Percentiles rank a stretch among this genome's conserved stretches.
Conservation (phyloP, 2,888 invertebrate species). For the Drosophila diplacantha region DNA sequence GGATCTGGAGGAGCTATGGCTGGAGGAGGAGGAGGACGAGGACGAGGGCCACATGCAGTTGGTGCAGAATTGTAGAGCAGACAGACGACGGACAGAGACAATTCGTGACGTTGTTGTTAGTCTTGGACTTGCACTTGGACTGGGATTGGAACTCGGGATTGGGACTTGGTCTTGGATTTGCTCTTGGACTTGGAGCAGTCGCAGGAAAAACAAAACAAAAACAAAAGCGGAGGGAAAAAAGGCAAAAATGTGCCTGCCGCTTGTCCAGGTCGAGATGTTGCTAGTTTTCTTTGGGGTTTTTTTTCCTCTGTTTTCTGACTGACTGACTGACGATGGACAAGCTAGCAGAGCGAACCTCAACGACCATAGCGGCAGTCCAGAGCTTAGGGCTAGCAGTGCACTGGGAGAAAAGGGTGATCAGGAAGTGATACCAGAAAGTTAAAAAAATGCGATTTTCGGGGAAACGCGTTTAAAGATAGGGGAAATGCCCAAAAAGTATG, state of each 20-base stretch:
- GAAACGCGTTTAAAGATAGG: no score
- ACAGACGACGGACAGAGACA: slow-evolving; percentile 62
- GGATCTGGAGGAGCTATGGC: slow-evolving; percentile 12
- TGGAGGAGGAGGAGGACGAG: neutral
- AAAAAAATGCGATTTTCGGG: no score
- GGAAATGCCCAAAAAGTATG: no score
- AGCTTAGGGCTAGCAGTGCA: slow-evolving; percentile 39
- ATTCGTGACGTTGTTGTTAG: slow-evolving; percentile 74
- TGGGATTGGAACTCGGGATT: slow-evolving; percentile 22
- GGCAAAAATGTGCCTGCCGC: slow-evolving; percentile 50
- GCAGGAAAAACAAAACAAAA: neutral
- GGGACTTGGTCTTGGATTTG: slow-evolving; percentile 9
- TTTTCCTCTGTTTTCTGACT: slow-evolving; percentile 22
- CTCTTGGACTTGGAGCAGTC: slow-evolving; percentile 8
- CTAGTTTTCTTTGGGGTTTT: slow-evolving; percentile 27
- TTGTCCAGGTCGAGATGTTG: slow-evolving; percentile 42
- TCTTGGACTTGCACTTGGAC: slow-evolving; percentile 48
- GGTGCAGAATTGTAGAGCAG: slow-evolving; percentile 68
- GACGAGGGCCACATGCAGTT: slow-evolving; percentile 42
- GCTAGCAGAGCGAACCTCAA: slow-evolving; percentile 13
- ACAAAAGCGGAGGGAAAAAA: slow-evolving; percentile 10
- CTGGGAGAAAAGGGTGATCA: slow-evolving; percentile 2
- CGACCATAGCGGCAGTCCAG: slow-evolving; percentile 23
- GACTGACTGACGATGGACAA: slow-evolving; percentile 60
- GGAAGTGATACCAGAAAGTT: no score